A percentile compares a stretch with the other conserved stretches of the same genome.
These are phyloP conservation scores for Latrodectus geometricus DNA, from an alignment of 1,140 invertebrate genomes.

Conservation along the genomic window DNA sequence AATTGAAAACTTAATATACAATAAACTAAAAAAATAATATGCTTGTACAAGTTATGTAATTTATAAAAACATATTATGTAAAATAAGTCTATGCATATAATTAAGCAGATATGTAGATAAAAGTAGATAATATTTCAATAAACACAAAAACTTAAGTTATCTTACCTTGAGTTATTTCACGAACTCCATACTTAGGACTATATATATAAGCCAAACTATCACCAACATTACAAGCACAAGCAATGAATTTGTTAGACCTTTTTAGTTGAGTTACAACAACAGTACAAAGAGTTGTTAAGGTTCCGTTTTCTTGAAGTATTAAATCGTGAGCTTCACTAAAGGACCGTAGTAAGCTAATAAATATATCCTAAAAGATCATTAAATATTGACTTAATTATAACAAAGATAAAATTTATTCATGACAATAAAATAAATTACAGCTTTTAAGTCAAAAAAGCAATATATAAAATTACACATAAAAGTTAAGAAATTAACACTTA, in stretches of 20 bases:
- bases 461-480: no score
- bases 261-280: constrained; percentile 79
- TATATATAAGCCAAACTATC: constrained; percentile 91
- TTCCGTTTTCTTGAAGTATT: constrained; percentile 87
- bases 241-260: constrained; percentile 76
- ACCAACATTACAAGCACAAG: constrained; percentile 91
- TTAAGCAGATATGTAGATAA: no score
- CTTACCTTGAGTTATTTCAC: constrained; percentile 79
- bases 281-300: constrained; percentile 85
- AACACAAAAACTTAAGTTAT: not conserved
- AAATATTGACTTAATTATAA: not conserved
- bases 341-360: constrained; percentile 82
- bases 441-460: no score
- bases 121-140: no score
- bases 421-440: no score
- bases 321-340: constrained; percentile 89
- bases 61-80: no score
- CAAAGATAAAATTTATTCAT: not conserved
- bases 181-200: constrained; percentile 80
- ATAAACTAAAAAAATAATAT: no score
- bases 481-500: no score
- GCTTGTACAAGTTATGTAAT: no score
- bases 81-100: no score
- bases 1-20: no score
- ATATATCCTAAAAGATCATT: constrained; percentile 77